Base-by-base conservation (phyloP, 2,888 invertebrate species). In the Drosophila barbarae region DNA sequence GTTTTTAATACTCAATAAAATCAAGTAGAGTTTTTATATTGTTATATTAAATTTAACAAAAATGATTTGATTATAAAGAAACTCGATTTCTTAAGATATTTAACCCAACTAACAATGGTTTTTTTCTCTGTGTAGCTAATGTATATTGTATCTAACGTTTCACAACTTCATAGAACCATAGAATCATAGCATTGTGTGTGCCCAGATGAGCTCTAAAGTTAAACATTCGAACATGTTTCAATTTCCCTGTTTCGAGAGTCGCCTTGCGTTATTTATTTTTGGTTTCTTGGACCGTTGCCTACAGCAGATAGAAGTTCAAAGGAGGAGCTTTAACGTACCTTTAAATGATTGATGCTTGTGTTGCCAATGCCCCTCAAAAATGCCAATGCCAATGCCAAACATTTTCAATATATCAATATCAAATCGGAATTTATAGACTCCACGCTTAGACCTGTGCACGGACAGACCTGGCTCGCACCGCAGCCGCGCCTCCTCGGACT, bases 391-490 rank as follows among this genome's bases (percentile, higher is more conserved):
- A 50, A 55, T 38, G 38, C 60, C 74, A 77, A 70, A 58, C 67
- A 74, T 72, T 65, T 56, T 76, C 68, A 78, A 57, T 82, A 71
- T 67, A 66, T 69, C 82, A 79, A 82, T 82, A 68, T 79, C 72
- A 70, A 77, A 84, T 84, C 84, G 84, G 85, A 78, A 80, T 91
- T 92, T 92, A 90, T 93, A 96, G 96, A 95, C 94, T 91, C 95
- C 96, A 87, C 94, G 96, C 90, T 94, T 95, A 92, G 95, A 95
- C 92, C 93, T 95, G 91, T 94, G 95, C 90, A 93, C 93, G 90
- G 95, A 95, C 89, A 92, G 93, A 84, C 93, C 93, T 70, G 92
- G 93, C 86, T 80, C 86, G 61, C 90, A 91, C 87, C 91, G 92
- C 84, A 91, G 92, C 64, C 92, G 93, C 88, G 93, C 94, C 82